Conservation (phyloP, 2,113 vertebrate genomes). For the Oreochromis tanganicae region DNA sequence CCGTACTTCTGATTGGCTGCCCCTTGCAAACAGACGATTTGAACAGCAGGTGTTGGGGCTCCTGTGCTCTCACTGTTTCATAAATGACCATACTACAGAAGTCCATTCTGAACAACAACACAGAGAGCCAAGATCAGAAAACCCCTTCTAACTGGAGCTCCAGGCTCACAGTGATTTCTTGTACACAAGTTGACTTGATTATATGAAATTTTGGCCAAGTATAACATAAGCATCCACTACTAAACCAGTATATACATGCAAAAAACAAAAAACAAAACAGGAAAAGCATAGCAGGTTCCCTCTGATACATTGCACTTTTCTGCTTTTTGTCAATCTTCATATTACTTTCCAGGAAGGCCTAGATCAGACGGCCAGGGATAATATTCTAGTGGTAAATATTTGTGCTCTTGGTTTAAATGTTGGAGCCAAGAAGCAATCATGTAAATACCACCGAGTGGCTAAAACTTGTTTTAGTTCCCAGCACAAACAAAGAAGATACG, state of each 20-base stretch:
- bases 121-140: neutral
- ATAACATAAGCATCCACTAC: neutral
- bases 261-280: neutral
- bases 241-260: neutral
- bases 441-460: neutral
- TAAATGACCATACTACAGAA: neutral
- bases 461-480: neutral
- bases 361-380: neutral
- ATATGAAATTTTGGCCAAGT: neutral
- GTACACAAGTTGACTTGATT: neutral
- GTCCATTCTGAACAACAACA: neutral
- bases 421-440: neutral
- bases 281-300: fast-evolving
- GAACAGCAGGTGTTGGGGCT: neutral
- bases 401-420: neutral
- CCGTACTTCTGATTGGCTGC: neutral
- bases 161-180: neutral
- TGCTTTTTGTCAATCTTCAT: neutral
- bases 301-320: neutral
- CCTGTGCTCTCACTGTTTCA: neutral
- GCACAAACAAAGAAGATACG: neutral
- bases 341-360: neutral
- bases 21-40: neutral
- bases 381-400: neutral
- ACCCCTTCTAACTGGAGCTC: neutral